Conservation (phyloP, 2,797 vertebrate genomes). For the Melanotaenia pygmaea region DNA sequence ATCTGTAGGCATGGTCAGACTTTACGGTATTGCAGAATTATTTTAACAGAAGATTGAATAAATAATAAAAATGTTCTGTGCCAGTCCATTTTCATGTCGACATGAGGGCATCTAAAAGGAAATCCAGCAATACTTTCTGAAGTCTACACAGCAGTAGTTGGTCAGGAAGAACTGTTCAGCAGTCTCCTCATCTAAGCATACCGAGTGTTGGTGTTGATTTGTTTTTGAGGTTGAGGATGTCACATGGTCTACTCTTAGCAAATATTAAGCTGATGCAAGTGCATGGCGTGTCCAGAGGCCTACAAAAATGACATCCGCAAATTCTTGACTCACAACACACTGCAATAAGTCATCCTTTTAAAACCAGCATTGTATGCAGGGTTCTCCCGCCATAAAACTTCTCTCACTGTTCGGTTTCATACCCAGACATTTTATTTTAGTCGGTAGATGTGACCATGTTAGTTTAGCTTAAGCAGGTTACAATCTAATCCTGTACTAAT, state of each 20-base stretch:
- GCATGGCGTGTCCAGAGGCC: constrained; percentile 16
- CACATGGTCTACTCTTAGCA: constrained; percentile 18
- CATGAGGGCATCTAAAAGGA: constrained; percentile 1
- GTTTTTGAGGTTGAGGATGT: constrained; percentile 19
- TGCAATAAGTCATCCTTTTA: background rate
- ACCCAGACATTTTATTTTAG: background rate
- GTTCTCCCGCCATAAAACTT: background rate
- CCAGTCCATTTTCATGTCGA: background rate
- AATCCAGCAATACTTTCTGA: background rate
- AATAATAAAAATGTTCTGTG: no score
- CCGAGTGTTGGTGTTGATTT: constrained; percentile 12
- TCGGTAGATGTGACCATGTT: background rate
- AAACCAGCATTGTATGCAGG: background rate
- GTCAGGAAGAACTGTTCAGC: constrained; percentile 35
- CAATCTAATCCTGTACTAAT: no score
- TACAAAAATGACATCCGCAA: constrained; percentile 18
- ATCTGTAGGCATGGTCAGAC: constrained; percentile 21
- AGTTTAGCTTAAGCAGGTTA: background rate
- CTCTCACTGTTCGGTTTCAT: background rate
- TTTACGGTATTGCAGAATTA: background rate
- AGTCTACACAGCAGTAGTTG: background rate
- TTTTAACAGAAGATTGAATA: background rate
- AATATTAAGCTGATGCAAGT: constrained; percentile 7
- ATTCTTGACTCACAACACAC: constrained; percentile 9
- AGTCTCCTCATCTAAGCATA: background rate